These are phyloP conservation scores for Phainopepla nitens DNA, from an alignment of 2,113 vertebrate genomes.

Conservation along the genomic window DNA sequence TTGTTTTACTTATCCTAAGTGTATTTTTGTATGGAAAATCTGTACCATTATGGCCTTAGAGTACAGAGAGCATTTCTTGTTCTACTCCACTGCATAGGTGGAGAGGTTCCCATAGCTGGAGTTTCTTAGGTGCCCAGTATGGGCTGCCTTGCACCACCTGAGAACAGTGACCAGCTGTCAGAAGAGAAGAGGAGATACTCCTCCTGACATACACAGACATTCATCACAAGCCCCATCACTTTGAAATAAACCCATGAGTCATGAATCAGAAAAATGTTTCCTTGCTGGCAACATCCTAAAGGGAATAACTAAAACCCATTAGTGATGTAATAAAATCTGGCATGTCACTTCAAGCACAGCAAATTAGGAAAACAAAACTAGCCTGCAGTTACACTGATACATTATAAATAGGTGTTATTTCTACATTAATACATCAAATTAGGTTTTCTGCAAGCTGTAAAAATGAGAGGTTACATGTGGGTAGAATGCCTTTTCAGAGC, in stretches of 20 bases:
- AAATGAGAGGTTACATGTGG: slow-evolving; percentile 12
- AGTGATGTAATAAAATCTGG: slow-evolving; percentile 30
- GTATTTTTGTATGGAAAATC: not conserved
- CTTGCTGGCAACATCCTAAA: slow-evolving; percentile 22
- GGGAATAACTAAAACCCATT: slow-evolving; percentile 25
- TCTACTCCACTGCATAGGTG: not conserved
- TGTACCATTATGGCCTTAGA: not conserved
- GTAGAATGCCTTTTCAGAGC: not conserved
- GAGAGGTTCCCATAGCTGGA: not conserved
- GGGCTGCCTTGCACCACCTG: not conserved
- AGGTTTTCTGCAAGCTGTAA: not conserved
- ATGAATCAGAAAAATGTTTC: slow-evolving; percentile 20
- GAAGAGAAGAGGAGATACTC: not conserved
- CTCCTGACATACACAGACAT: not conserved
- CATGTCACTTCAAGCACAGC: slow-evolving; percentile 34
- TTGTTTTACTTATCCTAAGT: not conserved
- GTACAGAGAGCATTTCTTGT: not conserved
- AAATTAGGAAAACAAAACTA: slow-evolving; percentile 57
- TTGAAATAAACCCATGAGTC: slow-evolving; percentile 16
- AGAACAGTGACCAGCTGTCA: not conserved
- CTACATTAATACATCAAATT: slow-evolving; percentile 13
- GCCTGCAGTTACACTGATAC: slow-evolving; percentile 50
- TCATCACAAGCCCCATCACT: not conserved
- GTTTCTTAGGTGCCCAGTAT: not conserved
- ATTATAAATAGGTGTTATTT: slow-evolving; percentile 43